Evolutionary conservation across 2,888 invertebrate species (phyloP).

Genomic region (Athrips mouffetella): DNA sequence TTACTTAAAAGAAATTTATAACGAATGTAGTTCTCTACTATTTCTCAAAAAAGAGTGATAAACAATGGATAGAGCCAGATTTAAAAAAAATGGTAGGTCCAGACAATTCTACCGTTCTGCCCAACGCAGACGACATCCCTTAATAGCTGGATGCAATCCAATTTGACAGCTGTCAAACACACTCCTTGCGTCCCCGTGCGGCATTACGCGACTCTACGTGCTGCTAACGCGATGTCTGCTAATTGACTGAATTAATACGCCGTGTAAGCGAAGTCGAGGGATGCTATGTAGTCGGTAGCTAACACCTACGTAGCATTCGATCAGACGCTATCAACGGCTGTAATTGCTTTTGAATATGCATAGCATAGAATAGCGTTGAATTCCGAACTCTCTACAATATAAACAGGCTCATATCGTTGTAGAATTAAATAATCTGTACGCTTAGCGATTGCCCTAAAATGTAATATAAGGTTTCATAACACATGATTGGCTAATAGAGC

Average conservation of each 20-base stretch:
- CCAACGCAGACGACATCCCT: slow-evolving; percentile 48
- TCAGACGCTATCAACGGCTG: background rate
- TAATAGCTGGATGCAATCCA: slow-evolving; percentile 73
- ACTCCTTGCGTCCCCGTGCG: slow-evolving; percentile 60
- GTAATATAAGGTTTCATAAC: slow-evolving; percentile 9
- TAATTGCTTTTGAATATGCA: slow-evolving; percentile 15
- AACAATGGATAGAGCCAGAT: too few species aligned
- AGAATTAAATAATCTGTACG: background rate
- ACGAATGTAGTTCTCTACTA: too few species aligned
- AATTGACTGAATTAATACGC: slow-evolving; percentile 50
- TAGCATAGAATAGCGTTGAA: slow-evolving; percentile 10
- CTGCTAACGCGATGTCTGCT: slow-evolving; percentile 49
- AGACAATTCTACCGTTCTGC: slow-evolving; percentile 28
- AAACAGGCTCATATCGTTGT: too few species aligned
- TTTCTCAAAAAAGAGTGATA: too few species aligned
- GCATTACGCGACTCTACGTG: slow-evolving; percentile 63
- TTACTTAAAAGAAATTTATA: too few species aligned
- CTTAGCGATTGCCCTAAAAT: background rate
- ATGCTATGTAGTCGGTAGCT: slow-evolving; percentile 23
- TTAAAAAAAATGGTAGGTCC: slow-evolving; percentile 37
- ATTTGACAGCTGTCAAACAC: slow-evolving; percentile 76
- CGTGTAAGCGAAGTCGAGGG: slow-evolving; percentile 43
- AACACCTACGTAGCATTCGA: slow-evolving; percentile 1
- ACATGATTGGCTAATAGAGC: slow-evolving; percentile 41
- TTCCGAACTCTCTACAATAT: too few species aligned